Conservation (phyloP, 2,797 vertebrate genomes). For the Cossypha caffra region DNA sequence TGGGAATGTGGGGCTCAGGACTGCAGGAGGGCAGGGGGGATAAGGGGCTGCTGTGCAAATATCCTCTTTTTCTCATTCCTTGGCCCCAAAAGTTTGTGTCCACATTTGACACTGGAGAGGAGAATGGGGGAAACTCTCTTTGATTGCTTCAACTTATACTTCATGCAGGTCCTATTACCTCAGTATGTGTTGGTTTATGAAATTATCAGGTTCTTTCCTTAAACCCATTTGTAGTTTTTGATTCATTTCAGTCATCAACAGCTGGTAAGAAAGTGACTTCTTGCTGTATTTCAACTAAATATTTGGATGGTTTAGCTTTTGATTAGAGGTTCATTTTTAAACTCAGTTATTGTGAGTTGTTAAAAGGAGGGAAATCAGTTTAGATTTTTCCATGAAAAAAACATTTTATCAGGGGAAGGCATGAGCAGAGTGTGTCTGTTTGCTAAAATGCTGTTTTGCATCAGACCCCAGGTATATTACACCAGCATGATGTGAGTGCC, state of each 20-base stretch:
- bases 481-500: not conserved
- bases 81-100: not conserved
- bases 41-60: not conserved
- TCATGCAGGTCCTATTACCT: not conserved
- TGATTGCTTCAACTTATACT: not conserved
- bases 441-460: not conserved
- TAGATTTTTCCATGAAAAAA: not conserved
- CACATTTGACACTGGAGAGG: not conserved
- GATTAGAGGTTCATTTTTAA: not conserved
- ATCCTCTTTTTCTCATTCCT: not conserved
- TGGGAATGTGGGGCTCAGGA: accelerated
- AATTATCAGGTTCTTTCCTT: not conserved
- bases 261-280: not conserved
- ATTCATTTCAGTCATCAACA: not conserved
- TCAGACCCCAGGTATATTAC: not conserved
- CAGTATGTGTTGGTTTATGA: not conserved
- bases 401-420: not conserved
- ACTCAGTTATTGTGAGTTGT: not conserved
- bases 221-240: not conserved
- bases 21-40: not conserved
- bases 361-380: not conserved
- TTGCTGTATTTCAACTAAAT: slow-evolving; percentile 8
- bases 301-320: slow-evolving; percentile 1
- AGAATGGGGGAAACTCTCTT: not conserved
- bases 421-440: not conserved